Percentiles rank a stretch among this genome's conserved stretches.
phyloP scores from a whole-genome alignment of 2,113 vertebrate genomes.

The Calonectris borealis region DNA sequence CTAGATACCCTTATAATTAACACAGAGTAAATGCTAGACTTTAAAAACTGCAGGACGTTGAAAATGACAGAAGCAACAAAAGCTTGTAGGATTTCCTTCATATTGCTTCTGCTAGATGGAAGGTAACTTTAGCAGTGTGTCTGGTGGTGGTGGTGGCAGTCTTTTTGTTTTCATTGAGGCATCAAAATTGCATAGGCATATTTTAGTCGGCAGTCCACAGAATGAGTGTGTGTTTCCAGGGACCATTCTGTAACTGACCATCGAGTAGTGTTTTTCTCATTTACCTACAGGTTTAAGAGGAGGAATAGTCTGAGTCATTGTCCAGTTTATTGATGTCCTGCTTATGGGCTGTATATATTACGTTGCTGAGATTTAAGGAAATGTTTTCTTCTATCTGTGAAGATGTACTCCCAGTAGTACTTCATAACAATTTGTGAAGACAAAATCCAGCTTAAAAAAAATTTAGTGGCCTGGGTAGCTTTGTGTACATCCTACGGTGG shows the following conservation, averaged over 20 bases:
- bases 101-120: neutral
- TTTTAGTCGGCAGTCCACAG: neutral
- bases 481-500: rapidly evolving
- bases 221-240: neutral
- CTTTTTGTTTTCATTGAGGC: neutral
- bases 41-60: neutral
- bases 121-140: neutral
- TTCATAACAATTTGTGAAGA: neutral
- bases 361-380: neutral
- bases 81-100: neutral
- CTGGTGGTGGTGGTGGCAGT: neutral
- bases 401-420: neutral
- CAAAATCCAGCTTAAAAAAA: neutral
- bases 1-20: no score
- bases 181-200: neutral
- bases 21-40: neutral
- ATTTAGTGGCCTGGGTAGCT: neutral
- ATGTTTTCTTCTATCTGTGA: neutral
- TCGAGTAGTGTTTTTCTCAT: neutral
- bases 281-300: neutral
- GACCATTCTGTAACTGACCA: neutral
- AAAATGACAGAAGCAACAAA: neutral
- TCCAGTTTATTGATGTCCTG: neutral
- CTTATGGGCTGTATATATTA: neutral
- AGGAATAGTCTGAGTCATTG: no score